These are phyloP conservation scores for Acanthis flammea DNA, from an alignment of 2,797 vertebrate genomes.

Conservation along the genomic window DNA sequence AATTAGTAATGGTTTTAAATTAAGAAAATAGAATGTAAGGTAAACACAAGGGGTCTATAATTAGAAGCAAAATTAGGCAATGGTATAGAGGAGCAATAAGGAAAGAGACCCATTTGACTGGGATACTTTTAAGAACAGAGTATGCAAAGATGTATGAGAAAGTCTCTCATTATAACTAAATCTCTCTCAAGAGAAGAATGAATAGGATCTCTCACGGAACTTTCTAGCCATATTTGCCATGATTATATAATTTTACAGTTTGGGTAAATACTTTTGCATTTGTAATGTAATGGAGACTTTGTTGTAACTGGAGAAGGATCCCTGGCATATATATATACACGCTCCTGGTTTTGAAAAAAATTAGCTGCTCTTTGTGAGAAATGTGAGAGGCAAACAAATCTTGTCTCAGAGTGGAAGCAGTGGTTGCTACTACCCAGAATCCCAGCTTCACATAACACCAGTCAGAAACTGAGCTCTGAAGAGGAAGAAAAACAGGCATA, in stretches of 20 bases:
- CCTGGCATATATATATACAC: fast-evolving
- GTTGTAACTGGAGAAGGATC: not conserved
- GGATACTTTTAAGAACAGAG: not conserved
- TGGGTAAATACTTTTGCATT: not conserved
- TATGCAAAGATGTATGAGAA: not conserved
- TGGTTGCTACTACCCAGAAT: not conserved
- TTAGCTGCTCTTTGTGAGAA: not conserved
- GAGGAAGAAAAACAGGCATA: not conserved
- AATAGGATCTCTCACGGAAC: not conserved
- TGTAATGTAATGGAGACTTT: not conserved
- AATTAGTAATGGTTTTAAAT: not conserved
- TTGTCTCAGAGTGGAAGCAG: not conserved
- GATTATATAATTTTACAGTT: not conserved
- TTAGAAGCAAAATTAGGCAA: not conserved
- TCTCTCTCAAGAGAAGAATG: not conserved
- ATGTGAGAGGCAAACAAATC: not conserved
- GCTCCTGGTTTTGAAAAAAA: not conserved
- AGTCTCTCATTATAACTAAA: not conserved
- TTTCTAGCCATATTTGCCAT: not conserved
- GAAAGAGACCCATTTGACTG: not conserved
- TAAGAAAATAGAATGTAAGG: not conserved
- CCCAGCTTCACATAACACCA: not conserved
- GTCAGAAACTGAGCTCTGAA: not conserved
- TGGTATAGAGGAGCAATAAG: not conserved
- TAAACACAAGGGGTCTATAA: not conserved